A percentile compares a stretch with the other conserved stretches of the same genome.
Conservation (phyloP, 1,140 invertebrate genomes). For the Pseudachorutes palmiensis region DNA sequence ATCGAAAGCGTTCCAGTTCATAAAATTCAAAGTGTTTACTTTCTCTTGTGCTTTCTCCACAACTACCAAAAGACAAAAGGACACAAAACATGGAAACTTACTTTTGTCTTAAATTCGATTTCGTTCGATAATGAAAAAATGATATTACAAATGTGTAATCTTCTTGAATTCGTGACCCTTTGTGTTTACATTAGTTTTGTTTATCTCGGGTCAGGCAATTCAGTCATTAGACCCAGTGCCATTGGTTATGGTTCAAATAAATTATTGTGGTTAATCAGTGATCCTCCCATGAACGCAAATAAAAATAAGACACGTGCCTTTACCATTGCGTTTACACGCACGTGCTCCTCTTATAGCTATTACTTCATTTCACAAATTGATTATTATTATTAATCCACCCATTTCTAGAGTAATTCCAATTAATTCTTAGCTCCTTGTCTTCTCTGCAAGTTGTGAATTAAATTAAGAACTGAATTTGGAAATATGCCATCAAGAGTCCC, state of each 20-base stretch:
- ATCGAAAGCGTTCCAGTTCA: background rate
- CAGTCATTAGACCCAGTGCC: conserved; percentile 16
- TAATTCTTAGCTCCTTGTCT: background rate
- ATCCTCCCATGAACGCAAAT: conserved; percentile 20
- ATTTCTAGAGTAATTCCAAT: background rate
- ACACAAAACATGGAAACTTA: too few species aligned
- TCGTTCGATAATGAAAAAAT: background rate
- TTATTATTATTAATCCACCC: background rate
- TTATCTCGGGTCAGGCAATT: conserved; percentile 22
- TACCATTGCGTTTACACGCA: conserved; percentile 1
- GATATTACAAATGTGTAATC: background rate
- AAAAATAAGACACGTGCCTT: conserved; percentile 16
- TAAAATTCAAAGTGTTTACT: background rate
- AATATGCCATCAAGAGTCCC: background rate
- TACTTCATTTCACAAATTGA: too few species aligned
- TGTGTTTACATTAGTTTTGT: background rate
- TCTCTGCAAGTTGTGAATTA: background rate
- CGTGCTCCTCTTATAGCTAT: background rate
- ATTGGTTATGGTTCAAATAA: conserved; percentile 1
- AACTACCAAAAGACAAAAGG: too few species aligned
- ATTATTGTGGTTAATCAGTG: conserved; percentile 23
- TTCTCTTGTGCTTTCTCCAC: background rate
- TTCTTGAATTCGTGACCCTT: background rate
- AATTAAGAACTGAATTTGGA: background rate
- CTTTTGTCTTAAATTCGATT: too few species aligned